A percentile compares a stretch with the other conserved stretches of the same genome.
Evolutionary conservation across 2,113 vertebrate genomes (phyloP).

Genomic region (Leucoraja erinaceus): DNA sequence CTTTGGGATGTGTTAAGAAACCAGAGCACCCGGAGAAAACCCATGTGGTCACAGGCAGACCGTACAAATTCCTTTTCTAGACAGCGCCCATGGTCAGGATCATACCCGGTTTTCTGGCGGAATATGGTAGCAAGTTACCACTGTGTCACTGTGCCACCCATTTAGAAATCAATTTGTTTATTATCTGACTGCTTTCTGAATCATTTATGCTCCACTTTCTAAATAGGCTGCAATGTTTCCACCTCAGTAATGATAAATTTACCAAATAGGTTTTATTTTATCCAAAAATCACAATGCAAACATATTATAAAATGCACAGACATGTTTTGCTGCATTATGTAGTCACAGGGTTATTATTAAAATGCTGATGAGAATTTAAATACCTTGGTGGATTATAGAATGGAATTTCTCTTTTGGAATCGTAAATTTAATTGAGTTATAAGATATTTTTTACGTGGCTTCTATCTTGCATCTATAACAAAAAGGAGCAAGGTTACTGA

Average conservation of each 20-base stretch:
- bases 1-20: too few relatives aligned
- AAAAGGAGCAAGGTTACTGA: not conserved
- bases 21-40: too few relatives aligned
- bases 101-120: too few relatives aligned
- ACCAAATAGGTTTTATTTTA: not conserved
- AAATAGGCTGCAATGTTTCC: not conserved
- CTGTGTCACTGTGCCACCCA: not conserved
- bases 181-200: not conserved
- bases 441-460: not conserved
- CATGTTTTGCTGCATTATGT: not conserved
- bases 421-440: too few relatives aligned
- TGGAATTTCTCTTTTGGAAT: not conserved
- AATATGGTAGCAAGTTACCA: too few relatives aligned
- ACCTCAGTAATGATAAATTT: not conserved
- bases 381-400: not conserved
- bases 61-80: too few relatives aligned
- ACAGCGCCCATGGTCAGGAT: too few relatives aligned
- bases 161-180: slow-evolving; percentile 9
- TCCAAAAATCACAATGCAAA: not conserved
- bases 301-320: not conserved
- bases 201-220: not conserved
- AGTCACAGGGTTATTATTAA: not conserved
- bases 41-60: too few relatives aligned
- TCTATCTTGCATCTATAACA: not conserved
- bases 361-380: not conserved